These are phyloP conservation scores for Pseudonaja textilis DNA, from an alignment of 2,113 vertebrate species.

Conservation along the genomic window DNA sequence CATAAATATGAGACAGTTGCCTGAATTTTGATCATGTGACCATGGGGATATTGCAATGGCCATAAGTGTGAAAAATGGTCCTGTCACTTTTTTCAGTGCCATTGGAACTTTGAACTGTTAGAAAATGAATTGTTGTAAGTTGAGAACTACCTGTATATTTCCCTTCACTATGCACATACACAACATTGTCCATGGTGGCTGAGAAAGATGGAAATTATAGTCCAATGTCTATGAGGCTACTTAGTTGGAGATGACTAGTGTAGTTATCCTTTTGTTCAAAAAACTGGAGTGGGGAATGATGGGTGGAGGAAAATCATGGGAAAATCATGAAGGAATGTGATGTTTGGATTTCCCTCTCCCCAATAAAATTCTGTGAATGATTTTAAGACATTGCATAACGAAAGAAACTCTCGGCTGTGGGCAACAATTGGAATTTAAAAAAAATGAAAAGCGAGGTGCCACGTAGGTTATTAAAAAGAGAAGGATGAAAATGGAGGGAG, in stretches of 20 bases:
- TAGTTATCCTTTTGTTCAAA: background rate
- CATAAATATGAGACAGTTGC: background rate
- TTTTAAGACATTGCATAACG: background rate
- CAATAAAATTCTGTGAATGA: background rate
- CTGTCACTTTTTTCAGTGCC: background rate
- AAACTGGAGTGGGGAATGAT: background rate
- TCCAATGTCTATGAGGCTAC: background rate
- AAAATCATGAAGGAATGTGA: background rate
- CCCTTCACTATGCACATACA: background rate
- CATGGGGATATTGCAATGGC: background rate
- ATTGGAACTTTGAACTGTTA: background rate
- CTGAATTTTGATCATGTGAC: background rate
- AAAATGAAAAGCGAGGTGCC: background rate
- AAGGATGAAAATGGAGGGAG: background rate
- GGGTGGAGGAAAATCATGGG: background rate
- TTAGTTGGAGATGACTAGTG: background rate
- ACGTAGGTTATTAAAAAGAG: background rate
- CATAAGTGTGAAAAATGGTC: background rate
- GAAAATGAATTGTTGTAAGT: background rate
- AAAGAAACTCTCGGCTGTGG: background rate
- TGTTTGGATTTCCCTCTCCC: background rate
- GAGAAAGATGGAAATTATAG: background rate
- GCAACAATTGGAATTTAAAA: background rate
- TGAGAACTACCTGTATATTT: background rate
- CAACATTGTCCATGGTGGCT: background rate